Evolutionary conservation across 2,113 vertebrate genomes (phyloP), one percentile per base, ranked within the genome.

Genomic region (Spea bombifrons): DNA sequence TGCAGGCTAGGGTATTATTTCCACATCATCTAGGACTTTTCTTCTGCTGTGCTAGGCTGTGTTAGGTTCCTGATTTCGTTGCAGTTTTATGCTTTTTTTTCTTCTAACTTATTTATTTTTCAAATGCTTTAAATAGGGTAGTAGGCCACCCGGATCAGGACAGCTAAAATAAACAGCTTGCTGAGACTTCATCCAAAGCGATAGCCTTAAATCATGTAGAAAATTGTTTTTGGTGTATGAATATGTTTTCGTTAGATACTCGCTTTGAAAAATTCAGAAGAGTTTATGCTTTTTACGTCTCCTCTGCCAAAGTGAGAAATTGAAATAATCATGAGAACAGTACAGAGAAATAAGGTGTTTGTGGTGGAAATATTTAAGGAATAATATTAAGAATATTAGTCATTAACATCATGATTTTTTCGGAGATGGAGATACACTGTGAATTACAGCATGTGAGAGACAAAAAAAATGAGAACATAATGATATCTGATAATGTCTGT

Each of bases 141-240:
- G 47, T 44, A 64, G 68, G 68, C 68, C 30, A 45, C 57, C 30
- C 4, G 59, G 68, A 71, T 70, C 57, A 78, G 57, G 71, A 78
- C 9, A 64, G 59, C 46, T 71, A 45, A 71, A 71, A 71, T 78
- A 78, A 78, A 71, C 68, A 53, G 59, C 68, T 78, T 71, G 76
- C 30, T 46, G 61, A 78, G 68, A 78, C 59, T 64, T 78, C 59
- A 78, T 78, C 76, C 68, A 78, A 78, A 71, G 68, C 68, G 67
- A 78, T 78, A 64, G 76, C 75, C 69, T 78, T 71, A 71, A 78
- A 71, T 78, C 68, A 78, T 71, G 67, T 78, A 78, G 76, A 78
- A 71, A 78, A 78, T 78, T 78, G 68, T 78, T 78, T 78, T 53
- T 78, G 30, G 59, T 71, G 13, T 52, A 78, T 78, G 76, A 78